Evolutionary conservation across 2,797 vertebrate species (phyloP).

Genomic region (Petrocephalus schoutedeni): DNA sequence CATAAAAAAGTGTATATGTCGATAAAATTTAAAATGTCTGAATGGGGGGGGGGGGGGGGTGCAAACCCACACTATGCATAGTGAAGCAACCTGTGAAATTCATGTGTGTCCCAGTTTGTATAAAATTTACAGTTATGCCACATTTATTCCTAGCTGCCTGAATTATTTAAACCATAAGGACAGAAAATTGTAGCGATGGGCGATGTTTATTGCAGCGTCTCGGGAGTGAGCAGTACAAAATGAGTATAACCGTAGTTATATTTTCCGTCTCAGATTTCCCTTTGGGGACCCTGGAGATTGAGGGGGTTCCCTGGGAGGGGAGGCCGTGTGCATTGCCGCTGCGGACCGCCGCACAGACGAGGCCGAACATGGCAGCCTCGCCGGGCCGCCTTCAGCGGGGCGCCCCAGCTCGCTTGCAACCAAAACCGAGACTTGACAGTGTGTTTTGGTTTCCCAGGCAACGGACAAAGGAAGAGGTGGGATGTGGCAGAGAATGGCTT

Average conservation of each 20-base stretch:
- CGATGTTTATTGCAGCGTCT: background rate
- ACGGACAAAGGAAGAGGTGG: slow-evolving; percentile 12
- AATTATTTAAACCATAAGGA: background rate
- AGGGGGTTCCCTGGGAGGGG: background rate
- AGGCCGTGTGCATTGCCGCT: background rate
- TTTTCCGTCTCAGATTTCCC: background rate
- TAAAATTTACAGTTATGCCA: background rate
- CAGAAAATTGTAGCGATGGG: background rate
- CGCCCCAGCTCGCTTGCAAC: background rate
- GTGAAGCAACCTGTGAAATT: background rate
- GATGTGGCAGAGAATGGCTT: slow-evolving; percentile 3
- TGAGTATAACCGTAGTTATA: background rate
- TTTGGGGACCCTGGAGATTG: background rate
- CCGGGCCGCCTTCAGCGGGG: background rate
- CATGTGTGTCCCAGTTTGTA: background rate
- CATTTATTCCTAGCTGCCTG: background rate
- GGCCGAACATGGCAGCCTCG: background rate
- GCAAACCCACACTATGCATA: background rate
- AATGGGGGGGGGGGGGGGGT: background rate
- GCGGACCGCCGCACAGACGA: background rate
- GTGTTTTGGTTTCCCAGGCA: slow-evolving; percentile 17
- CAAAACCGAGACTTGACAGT: slow-evolving; percentile 6
- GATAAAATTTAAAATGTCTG: background rate
- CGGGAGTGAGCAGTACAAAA: background rate
- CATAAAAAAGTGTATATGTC: background rate